These are phyloP conservation scores for Chalcosyrphus nemorum DNA, from an alignment of 2,888 invertebrate species.

Conservation along the genomic window DNA sequence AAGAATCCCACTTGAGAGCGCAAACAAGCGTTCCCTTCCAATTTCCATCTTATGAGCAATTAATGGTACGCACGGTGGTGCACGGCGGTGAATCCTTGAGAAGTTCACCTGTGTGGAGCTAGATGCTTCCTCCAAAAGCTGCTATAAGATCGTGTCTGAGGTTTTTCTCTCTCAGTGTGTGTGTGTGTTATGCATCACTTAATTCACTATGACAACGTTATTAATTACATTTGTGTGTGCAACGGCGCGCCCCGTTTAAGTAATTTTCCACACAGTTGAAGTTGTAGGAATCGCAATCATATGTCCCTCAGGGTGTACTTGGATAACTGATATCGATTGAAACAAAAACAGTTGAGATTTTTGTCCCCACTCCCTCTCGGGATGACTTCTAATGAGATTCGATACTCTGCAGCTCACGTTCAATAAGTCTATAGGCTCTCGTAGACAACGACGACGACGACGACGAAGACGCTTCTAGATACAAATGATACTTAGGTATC, in stretches of 20 bases:
- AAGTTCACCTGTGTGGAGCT: constrained; percentile 58
- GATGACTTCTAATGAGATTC: constrained; percentile 63
- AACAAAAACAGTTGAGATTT: constrained; percentile 54
- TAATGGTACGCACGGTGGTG: constrained; percentile 54
- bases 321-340: constrained; percentile 46
- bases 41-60: constrained; percentile 66
- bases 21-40: constrained; percentile 45
- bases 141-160: constrained; percentile 39
- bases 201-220: constrained; percentile 66
- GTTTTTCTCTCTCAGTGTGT: not conserved
- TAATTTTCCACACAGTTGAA: constrained; percentile 64
- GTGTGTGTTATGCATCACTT: constrained; percentile 43
- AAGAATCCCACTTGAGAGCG: constrained; percentile 5
- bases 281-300: constrained; percentile 36
- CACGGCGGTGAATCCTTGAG: constrained; percentile 42
- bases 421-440: constrained; percentile 43
- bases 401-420: constrained; percentile 61
- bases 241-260: constrained; percentile 38
- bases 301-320: constrained; percentile 39
- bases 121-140: constrained; percentile 6
- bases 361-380: not conserved
- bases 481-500: constrained; percentile 62
- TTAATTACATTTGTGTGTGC: constrained; percentile 66
- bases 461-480: constrained; percentile 30
- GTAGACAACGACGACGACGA: no score